Conservation (phyloP, 2,888 invertebrate species). For the Ophraella communa region DNA sequence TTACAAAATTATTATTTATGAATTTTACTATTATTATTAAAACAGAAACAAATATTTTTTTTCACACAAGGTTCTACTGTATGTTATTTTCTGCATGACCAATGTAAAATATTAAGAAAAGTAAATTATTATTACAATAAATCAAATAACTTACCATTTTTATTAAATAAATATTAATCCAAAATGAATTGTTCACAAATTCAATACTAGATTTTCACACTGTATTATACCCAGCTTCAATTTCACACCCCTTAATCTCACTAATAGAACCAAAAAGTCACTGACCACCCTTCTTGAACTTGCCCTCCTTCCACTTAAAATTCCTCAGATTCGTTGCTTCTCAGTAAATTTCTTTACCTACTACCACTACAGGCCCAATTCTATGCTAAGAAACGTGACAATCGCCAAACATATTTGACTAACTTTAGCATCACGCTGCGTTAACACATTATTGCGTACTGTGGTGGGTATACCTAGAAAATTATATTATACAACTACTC, state of each 20-base stretch:
- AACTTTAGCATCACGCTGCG: background rate
- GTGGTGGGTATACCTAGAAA: conserved; percentile 11
- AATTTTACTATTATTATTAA: too few relatives aligned
- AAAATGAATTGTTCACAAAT: too few relatives aligned
- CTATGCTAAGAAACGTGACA: conserved; percentile 12
- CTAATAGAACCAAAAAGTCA: conserved; percentile 1
- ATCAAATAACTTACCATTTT: background rate
- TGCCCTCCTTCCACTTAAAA: conserved; percentile 9
- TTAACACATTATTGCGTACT: conserved; percentile 1
- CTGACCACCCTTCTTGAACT: background rate
- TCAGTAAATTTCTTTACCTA: conserved; percentile 10
- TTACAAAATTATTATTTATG: too few relatives aligned
- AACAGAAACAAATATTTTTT: too few relatives aligned
- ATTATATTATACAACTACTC: conserved; percentile 1
- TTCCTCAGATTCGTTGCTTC: background rate
- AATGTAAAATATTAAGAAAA: background rate
- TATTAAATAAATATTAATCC: background rate
- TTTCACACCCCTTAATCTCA: background rate
- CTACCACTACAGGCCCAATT: background rate
- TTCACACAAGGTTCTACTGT: too few relatives aligned
- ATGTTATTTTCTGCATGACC: too few relatives aligned
- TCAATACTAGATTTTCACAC: too few relatives aligned
- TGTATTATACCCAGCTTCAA: background rate
- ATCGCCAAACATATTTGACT: conserved; percentile 9
- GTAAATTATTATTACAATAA: too few relatives aligned